Conservation (phyloP, 2,888 invertebrate species). For the Drosophila mercatorum region DNA sequence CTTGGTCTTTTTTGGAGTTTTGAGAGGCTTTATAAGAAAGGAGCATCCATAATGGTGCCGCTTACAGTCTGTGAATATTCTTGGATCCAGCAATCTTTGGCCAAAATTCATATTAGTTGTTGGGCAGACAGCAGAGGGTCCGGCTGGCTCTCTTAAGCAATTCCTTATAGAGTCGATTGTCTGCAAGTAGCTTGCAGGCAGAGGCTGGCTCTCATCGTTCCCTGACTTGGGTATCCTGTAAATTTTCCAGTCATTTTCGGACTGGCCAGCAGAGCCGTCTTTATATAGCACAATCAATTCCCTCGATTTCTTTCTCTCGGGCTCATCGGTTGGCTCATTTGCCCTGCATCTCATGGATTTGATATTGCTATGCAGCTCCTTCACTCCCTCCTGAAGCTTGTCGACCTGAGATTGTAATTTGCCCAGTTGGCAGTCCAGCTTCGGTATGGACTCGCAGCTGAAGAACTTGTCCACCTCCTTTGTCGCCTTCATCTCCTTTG, state of each 20-base stretch:
- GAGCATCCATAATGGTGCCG: not conserved
- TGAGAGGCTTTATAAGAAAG: not conserved
- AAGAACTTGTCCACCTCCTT: not conserved
- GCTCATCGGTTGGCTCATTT: too few relatives aligned
- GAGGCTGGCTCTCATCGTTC: not conserved
- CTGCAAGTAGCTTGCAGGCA: not conserved
- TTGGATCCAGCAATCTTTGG: not conserved
- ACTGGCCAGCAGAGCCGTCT: not conserved
- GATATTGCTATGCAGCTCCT: not conserved
- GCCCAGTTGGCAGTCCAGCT: not conserved
- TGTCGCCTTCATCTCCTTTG: not conserved
- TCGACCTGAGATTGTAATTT: not conserved
- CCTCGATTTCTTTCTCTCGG: not conserved
- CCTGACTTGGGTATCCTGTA: not conserved
- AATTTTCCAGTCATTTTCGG: not conserved
- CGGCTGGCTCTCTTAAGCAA: not conserved
- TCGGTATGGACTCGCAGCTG: slow-evolving; percentile 5
- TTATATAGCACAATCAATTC: not conserved
- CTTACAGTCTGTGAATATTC: not conserved
- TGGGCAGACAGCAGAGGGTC: not conserved
- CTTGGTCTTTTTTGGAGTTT: not conserved
- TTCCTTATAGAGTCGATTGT: not conserved
- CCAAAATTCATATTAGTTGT: not conserved
- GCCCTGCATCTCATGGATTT: not conserved
- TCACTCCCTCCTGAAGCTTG: not conserved